phyloP scores from a whole-genome alignment of 2,113 vertebrate genomes.

The Acrocephalus arundinaceus region DNA sequence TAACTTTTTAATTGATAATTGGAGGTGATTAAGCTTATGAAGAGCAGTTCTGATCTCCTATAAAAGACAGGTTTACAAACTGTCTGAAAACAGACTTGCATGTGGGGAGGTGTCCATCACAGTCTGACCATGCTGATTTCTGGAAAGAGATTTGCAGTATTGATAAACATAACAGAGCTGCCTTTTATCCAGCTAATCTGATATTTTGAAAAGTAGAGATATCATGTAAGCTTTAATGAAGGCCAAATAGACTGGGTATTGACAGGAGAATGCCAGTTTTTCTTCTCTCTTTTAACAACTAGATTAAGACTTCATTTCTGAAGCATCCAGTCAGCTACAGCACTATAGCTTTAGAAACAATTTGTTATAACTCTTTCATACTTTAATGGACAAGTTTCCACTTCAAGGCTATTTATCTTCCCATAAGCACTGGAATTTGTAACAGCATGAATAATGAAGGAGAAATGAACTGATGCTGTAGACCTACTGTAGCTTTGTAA shows the following conservation, averaged over 20 bases:
- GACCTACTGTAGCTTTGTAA: conserved; percentile 37
- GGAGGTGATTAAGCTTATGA: not conserved
- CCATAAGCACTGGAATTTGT: conserved; percentile 3
- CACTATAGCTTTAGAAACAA: not conserved
- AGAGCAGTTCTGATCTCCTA: not conserved
- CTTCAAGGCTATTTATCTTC: conserved; percentile 37
- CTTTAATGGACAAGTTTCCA: not conserved
- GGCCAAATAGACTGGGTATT: not conserved
- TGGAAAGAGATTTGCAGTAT: not conserved
- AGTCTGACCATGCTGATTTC: not conserved
- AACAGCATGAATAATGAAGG: conserved; percentile 22
- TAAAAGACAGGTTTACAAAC: not conserved
- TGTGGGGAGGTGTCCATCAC: not conserved
- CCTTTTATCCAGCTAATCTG: not conserved
- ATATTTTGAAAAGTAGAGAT: not conserved
- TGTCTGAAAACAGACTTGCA: fast-evolving
- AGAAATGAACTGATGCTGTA: conserved; percentile 55
- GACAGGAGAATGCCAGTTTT: not conserved
- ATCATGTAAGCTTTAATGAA: not conserved
- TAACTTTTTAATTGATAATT: not conserved
- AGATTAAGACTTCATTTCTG: not conserved
- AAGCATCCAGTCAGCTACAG: not conserved
- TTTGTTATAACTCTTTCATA: not conserved
- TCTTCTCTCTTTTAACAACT: not conserved
- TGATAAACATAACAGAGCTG: not conserved